Conservation (phyloP, 2,797 vertebrate genomes). For the Scyliorhinus canicula region DNA sequence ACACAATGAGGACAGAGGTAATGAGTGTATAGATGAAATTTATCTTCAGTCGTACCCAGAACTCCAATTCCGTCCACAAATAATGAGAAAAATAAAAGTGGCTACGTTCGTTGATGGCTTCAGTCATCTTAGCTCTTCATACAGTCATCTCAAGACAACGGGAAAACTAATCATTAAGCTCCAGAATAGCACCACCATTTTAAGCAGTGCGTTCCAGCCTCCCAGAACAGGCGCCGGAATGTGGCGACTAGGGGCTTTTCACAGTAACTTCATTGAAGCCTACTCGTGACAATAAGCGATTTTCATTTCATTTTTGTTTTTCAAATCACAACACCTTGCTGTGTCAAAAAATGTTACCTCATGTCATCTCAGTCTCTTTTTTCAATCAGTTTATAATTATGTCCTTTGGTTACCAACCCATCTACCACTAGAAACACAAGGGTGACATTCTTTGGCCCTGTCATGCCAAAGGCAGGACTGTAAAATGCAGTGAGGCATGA, state of each 20-base stretch:
- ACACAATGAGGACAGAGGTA: not conserved
- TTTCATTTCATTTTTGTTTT: too few relatives aligned
- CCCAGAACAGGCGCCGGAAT: too few relatives aligned
- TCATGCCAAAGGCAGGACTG: too few relatives aligned
- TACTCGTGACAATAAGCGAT: too few relatives aligned
- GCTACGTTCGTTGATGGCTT: not conserved
- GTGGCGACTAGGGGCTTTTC: too few relatives aligned
- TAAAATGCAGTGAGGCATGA: too few relatives aligned
- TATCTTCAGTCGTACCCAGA: not conserved
- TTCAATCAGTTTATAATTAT: not conserved
- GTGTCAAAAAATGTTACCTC: not conserved
- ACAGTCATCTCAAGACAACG: not conserved
- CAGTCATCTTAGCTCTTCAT: not conserved
- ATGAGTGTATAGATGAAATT: not conserved
- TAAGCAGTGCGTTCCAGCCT: not conserved
- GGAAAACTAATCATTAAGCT: not conserved
- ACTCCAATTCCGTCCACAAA: too few relatives aligned
- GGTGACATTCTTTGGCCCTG: too few relatives aligned
- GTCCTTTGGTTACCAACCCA: not conserved
- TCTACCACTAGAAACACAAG: not conserved
- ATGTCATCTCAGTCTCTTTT: not conserved
- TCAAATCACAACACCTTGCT: not conserved
- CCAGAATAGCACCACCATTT: not conserved
- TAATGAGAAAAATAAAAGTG: not conserved
- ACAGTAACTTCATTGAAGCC: too few relatives aligned